A percentile compares a stretch with the other conserved stretches of the same genome.
These are phyloP conservation scores for Notamacropus eugenii DNA, from an alignment of 2,797 vertebrate species.

Conservation along the genomic window DNA sequence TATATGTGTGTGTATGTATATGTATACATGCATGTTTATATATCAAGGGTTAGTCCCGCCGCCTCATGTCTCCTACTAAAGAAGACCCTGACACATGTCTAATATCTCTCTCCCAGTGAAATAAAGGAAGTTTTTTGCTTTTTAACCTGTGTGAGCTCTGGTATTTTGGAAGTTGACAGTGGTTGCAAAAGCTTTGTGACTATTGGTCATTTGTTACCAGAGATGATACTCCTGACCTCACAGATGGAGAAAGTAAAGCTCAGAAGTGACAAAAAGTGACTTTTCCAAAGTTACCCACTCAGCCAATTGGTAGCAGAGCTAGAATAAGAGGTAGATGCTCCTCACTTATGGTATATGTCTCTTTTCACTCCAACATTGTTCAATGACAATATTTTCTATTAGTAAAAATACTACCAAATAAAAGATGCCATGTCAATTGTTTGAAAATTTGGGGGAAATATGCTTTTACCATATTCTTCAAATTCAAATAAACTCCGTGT, in stretches of 20 bases:
- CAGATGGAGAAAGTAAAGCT: background rate
- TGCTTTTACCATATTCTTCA: conserved; percentile 1
- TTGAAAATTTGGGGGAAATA: conserved; percentile 18
- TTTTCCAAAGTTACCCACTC: background rate
- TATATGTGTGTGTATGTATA: no score
- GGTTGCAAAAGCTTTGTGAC: background rate
- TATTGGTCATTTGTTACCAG: background rate
- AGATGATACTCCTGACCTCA: background rate
- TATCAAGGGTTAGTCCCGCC: background rate
- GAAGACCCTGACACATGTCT: background rate
- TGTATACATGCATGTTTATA: no score
- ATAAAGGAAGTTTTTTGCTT: background rate
- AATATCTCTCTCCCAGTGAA: background rate
- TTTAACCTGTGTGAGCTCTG: background rate
- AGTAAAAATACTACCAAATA: background rate
- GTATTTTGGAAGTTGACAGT: background rate
- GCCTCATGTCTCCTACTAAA: background rate
- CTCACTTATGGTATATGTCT: background rate
- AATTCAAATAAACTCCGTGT: background rate
- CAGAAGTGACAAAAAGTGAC: background rate
- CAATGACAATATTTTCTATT: background rate
- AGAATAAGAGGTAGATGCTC: background rate
- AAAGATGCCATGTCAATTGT: background rate
- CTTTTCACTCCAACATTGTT: background rate
- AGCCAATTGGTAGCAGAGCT: background rate